phyloP scores from a whole-genome alignment of 2,113 vertebrate species.

The Fulica atra region DNA sequence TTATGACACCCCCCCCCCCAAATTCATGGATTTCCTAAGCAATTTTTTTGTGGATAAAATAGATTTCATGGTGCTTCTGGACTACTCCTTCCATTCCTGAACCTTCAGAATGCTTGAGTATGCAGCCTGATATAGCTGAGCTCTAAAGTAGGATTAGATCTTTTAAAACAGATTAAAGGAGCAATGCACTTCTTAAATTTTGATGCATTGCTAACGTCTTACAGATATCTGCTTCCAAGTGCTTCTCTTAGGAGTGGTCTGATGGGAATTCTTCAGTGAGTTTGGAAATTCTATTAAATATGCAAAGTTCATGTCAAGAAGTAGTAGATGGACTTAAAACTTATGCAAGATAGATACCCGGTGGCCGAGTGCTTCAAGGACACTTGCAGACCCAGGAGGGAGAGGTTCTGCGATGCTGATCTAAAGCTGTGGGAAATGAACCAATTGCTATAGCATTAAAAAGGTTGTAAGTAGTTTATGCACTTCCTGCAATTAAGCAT shows the following conservation, averaged over 20 bases:
- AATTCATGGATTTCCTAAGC: neutral
- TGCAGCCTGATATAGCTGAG: neutral
- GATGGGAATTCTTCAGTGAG: neutral
- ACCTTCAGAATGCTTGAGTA: neutral
- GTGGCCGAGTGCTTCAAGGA: neutral
- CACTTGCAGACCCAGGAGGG: neutral
- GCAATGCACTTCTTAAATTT: neutral
- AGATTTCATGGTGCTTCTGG: neutral
- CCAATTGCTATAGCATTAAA: neutral
- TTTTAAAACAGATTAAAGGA: neutral
- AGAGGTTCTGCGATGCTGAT: neutral
- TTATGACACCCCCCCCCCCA: neutral
- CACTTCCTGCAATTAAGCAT: neutral
- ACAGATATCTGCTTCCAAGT: neutral
- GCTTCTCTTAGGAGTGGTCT: neutral
- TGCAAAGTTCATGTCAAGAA: neutral
- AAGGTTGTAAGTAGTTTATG: neutral
- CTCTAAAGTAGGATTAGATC: neutral
- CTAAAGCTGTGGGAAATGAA: neutral
- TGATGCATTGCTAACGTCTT: neutral
- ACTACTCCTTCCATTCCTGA: neutral
- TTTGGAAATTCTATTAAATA: neutral
- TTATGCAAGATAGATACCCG: neutral
- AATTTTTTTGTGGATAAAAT: neutral
- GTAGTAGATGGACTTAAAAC: neutral